A percentile compares a stretch with the other conserved stretches of the same genome.
phyloP scores from a whole-genome alignment of 1,140 invertebrate genomes.

The Brachionus paranguensis region DNA sequence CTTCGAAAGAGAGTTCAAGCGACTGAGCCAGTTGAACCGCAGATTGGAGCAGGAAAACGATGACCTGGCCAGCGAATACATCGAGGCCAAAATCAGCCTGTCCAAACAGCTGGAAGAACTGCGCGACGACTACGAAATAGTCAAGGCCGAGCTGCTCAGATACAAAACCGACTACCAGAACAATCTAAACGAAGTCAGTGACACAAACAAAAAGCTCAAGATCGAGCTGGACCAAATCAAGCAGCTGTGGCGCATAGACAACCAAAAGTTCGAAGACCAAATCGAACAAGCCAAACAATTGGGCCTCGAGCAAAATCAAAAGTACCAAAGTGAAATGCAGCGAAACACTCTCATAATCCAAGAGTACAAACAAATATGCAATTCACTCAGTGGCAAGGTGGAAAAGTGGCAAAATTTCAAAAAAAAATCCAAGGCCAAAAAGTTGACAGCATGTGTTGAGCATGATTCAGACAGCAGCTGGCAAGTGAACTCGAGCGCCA shows the following conservation, averaged over 20 bases:
- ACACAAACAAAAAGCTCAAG: slow-evolving; percentile 33
- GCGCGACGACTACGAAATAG: slow-evolving; percentile 41
- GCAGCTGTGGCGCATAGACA: slow-evolving; percentile 10
- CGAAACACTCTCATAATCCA: background rate
- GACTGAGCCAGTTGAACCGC: slow-evolving; percentile 46
- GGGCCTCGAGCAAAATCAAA: background rate
- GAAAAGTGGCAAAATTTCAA: slow-evolving; percentile 10
- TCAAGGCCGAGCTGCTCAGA: background rate
- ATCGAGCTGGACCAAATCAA: slow-evolving; percentile 33
- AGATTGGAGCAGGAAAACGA: slow-evolving; percentile 65
- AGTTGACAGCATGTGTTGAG: background rate
- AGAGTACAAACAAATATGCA: slow-evolving; percentile 38
- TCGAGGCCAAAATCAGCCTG: slow-evolving; percentile 61
- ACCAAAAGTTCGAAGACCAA: slow-evolving; percentile 2
- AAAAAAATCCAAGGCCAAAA: background rate
- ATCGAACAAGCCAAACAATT: slow-evolving; percentile 5
- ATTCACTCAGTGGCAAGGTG: slow-evolving; percentile 14
- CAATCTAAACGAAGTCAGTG: slow-evolving; percentile 1
- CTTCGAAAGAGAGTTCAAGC: slow-evolving; percentile 36
- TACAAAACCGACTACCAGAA: slow-evolving; percentile 33
- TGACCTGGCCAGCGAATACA: slow-evolving; percentile 62
- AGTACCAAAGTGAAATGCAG: background rate
- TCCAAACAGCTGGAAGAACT: slow-evolving; percentile 60
- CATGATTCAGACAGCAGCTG: background rate
- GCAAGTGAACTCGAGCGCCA: background rate